Base-by-base conservation (phyloP, 2,888 invertebrate species). In the Hedychridium roseum region DNA sequence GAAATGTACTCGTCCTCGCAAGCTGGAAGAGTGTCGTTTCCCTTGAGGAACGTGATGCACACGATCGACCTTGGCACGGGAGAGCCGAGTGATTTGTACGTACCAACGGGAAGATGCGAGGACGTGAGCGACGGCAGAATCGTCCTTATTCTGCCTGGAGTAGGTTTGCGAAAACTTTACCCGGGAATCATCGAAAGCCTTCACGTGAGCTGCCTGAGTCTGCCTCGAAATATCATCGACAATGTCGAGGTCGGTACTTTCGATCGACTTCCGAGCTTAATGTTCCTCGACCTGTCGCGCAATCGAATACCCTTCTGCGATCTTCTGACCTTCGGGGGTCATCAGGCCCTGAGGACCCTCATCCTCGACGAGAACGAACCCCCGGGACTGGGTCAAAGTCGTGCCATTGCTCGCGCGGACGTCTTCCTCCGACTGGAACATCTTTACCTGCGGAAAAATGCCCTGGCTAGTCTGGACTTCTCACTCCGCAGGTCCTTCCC, bases 271-370 rank as follows among this genome's bases (percentile, higher is more conserved):
- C 63, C 68, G 2, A 66, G 64, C 56, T 46, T 73, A 1, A 49
- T 51, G n/a, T 70, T 67, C 35, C 63, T 73, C 15, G 71, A 69
- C 46, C 48, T 73, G 7, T 68, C 71, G 1, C 54, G 60, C n/a
- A 73, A 73, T 47, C 52, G 65, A 3, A 60, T 72, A n/a, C 59
- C 67, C 32, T 57, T 60, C 15, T 71, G 70, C 21, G 63, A 69
- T 40, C 44, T 72, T 1, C 43, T 68, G 12, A 62, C 60, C 9
- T 68, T 70, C 17, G 68, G 68, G 3, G 51, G 57, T 17, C 56
- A 64, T 30, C 27, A 50, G 2, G 61, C 43, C 12, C 40, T 73
- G 1, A 48, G 21, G 18, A 70, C 69, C 6, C 20, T 72, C 3
- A 52, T 71, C 11, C 52, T 70, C 1, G 66, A 70, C 12, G 66